Base-by-base conservation (phyloP, 92 coral and sea anemone genomes). In the Phenganax subtilis region DNA sequence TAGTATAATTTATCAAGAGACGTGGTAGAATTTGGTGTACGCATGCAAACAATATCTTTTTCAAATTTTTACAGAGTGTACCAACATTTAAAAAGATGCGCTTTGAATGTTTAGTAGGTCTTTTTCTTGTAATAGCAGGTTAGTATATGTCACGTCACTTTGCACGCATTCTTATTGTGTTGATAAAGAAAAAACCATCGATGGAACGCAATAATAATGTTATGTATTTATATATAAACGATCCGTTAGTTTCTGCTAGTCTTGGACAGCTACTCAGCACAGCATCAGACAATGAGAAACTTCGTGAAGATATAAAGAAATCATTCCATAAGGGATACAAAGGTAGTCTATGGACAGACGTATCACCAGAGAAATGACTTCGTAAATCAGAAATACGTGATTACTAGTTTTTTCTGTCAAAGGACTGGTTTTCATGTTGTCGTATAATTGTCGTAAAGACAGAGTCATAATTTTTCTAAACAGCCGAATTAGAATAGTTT, bases 301-400 rank as follows among this genome's bases (percentile, higher is more conserved):
- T 68, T 68, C 73, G 73, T 6, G 73, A 68, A 4, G 73, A 68
- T 53, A 68, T 68, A 20, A 68, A 68, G 73, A 68, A 68, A 37
- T 30, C 52, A 14, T 68, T 68, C 11, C 73, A 68, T 27, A 68
- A 68, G 6, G 73, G 73, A 37, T 68, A 68, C 73, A 37, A 68
- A 68, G 73, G 73, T 68, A 68, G 12, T 8, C 3, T 12, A 9
- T 0, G 28, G 6, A 61, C 25, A 61, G 27, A 61, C 47, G 5
- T 37, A 37, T 37, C 2, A 37, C 3, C 47, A 37, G 47, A 37
- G 47, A 37, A 37, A 37, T 37, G 47, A 37, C 47, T 37, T 37
- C 47, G 47, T 37, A 37, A 37, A 37, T 37, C 3, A 37, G 47
- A 37, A 1, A 37, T 37, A 37, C 2, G 47, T 5, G 47, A 37